phyloP scores from a whole-genome alignment of 2,888 invertebrate genomes.

The Myathropa florea region DNA sequence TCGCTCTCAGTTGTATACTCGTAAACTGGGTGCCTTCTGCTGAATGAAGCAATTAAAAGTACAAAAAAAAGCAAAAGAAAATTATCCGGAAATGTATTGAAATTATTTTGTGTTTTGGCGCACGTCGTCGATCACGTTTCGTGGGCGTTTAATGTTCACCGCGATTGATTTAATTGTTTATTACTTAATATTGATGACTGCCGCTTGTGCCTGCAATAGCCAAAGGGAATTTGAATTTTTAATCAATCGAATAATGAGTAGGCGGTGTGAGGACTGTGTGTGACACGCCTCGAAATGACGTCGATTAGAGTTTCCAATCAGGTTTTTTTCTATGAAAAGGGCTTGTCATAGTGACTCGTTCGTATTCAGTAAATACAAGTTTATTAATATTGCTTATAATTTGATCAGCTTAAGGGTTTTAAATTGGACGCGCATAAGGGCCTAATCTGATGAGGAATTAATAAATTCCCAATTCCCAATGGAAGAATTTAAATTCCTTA shows the following conservation, averaged over 20 bases:
- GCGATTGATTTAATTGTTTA: constrained; percentile 37
- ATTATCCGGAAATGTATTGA: constrained; percentile 50
- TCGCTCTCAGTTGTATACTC: not conserved
- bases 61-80: constrained; percentile 48
- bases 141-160: not conserved
- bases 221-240: constrained; percentile 21
- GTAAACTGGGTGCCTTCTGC: constrained; percentile 33
- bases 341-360: not conserved
- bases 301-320: constrained; percentile 5
- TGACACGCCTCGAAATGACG: not conserved
- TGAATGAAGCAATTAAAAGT: constrained; percentile 30
- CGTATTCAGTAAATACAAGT: not conserved
- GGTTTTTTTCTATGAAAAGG: not conserved
- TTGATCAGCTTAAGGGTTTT: not conserved
- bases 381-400: not conserved
- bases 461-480: not conserved
- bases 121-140: constrained; percentile 27
- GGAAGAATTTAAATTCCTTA: not conserved
- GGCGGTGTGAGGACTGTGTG: constrained; percentile 10
- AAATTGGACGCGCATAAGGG: not conserved
- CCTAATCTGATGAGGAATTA: not conserved
- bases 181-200: constrained; percentile 20
- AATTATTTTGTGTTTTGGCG: constrained; percentile 31
- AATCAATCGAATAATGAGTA: not conserved
- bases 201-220: not conserved